Evolutionary conservation across 2,113 vertebrate genomes (phyloP).

Genomic region (Chaetodon trifascialis): DNA sequence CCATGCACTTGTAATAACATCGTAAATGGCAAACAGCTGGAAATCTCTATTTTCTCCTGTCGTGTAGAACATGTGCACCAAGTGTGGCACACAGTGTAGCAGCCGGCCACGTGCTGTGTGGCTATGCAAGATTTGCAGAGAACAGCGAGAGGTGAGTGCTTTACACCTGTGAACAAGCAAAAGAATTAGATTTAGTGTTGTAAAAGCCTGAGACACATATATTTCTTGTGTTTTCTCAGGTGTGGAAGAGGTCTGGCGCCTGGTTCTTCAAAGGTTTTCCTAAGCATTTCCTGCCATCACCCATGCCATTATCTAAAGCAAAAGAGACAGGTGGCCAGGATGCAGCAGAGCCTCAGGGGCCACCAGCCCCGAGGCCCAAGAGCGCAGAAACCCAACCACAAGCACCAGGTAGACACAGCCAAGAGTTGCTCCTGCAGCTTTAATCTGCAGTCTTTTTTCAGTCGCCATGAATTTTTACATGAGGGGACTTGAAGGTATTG

Average conservation of each 20-base stretch:
- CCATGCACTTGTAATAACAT: background rate
- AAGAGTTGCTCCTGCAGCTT: background rate
- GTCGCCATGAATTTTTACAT: background rate
- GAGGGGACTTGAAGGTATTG: background rate
- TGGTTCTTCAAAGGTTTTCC: conserved; percentile 99
- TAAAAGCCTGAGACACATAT: background rate
- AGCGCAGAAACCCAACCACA: conserved; percentile 57
- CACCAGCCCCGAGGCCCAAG: conserved; percentile 68
- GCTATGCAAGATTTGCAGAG: conserved; percentile 98
- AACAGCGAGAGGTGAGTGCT: conserved; percentile 93
- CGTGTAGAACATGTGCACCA: conserved; percentile 93
- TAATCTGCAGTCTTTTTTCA: background rate
- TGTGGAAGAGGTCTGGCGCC: conserved; percentile 97
- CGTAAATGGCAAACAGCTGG: conserved; percentile 11
- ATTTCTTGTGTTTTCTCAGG: conserved; percentile 78
- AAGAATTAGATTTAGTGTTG: background rate
- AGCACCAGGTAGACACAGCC: conserved; percentile 57
- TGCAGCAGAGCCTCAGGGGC: conserved; percentile 57
- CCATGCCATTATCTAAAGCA: conserved; percentile 90
- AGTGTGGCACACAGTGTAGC: conserved; percentile 92
- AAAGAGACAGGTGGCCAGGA: conserved; percentile 66
- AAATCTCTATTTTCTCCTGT: conserved; percentile 31
- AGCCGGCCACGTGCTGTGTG: conserved; percentile 91
- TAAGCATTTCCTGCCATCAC: conserved; percentile 93
- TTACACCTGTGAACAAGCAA: background rate